Evolutionary conservation across 2,888 invertebrate species (phyloP).

Genomic region (Phaedon cochleariae): DNA sequence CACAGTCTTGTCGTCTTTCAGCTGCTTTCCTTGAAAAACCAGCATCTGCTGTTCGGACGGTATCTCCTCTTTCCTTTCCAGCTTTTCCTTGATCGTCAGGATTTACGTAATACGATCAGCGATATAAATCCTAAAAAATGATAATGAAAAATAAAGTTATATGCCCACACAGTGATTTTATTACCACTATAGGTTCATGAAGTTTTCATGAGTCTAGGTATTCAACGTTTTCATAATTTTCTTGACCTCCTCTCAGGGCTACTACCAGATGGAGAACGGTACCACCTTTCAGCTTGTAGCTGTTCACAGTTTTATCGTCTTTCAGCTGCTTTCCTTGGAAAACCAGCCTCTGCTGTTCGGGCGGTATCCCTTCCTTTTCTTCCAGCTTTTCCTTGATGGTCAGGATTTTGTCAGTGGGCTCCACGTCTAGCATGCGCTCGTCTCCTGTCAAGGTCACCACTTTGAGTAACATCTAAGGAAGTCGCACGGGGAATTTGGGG

Average conservation of each 20-base stretch:
- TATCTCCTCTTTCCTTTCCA: too few relatives aligned
- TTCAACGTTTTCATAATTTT: constrained; percentile 32
- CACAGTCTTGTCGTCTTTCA: constrained; percentile 57
- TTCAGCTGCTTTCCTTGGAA: constrained; percentile 58
- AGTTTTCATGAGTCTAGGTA: too few relatives aligned
- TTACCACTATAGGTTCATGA: too few relatives aligned
- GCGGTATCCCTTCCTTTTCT: constrained; percentile 59
- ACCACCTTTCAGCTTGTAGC: constrained; percentile 57
- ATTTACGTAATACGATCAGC: constrained; percentile 59
- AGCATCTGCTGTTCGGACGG: constrained; percentile 58
- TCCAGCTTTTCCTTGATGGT: constrained; percentile 58
- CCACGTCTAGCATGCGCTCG: constrained; percentile 57
- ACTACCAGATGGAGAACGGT: constrained; percentile 58
- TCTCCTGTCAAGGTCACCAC: constrained; percentile 57
- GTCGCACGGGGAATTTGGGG: constrained; percentile 32
- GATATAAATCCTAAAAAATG: too few relatives aligned
- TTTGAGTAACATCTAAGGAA: constrained; percentile 55
- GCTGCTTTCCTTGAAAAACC: constrained; percentile 57
- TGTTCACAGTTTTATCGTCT: constrained; percentile 56
- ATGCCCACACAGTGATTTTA: too few relatives aligned
- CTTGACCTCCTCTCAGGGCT: constrained; percentile 56
- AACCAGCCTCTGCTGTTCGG: constrained; percentile 57
- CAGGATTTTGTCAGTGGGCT: constrained; percentile 56
- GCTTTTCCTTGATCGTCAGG: too few relatives aligned
- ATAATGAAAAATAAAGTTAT: too few relatives aligned